Percentiles rank a stretch among this genome's conserved stretches.
phyloP scores from a whole-genome alignment of 2,797 vertebrate species.

The Syndactyla subalaris region DNA sequence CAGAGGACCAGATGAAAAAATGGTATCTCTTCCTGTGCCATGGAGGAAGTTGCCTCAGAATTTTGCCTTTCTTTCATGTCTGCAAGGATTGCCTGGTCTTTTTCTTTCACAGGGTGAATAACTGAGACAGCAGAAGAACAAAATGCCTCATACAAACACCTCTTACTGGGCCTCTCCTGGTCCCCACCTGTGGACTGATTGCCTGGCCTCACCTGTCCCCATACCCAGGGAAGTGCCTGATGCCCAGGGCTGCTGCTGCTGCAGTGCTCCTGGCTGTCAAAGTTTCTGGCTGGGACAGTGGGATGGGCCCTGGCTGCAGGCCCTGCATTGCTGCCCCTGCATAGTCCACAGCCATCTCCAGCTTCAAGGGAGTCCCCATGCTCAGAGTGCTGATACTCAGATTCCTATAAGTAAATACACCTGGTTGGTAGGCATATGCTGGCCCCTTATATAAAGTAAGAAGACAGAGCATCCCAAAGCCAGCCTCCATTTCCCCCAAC shows the following conservation, averaged over 20 bases:
- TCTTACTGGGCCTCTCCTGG: fast-evolving
- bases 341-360: not conserved
- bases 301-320: not conserved
- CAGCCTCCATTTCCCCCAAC: not conserved
- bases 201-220: fast-evolving
- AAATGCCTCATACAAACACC: not conserved
- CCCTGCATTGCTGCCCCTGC: not conserved
- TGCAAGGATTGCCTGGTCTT: not conserved
- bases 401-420: not conserved
- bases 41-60: not conserved
- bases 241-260: not conserved
- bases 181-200: fast-evolving
- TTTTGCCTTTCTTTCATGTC: not conserved
- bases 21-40: not conserved
- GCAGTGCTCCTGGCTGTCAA: not conserved
- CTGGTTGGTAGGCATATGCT: not conserved
- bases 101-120: not conserved
- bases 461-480: not conserved
- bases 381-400: not conserved
- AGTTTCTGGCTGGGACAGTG: not conserved
- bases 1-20: not conserved
- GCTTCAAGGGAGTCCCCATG: fast-evolving
- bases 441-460: not conserved
- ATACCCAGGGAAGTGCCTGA: no score
- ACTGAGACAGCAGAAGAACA: not conserved